A percentile compares a stretch with the other conserved stretches of the same genome.
These are phyloP conservation scores for Netelia melanura DNA, from an alignment of 2,888 invertebrate genomes.

Conservation along the genomic window DNA sequence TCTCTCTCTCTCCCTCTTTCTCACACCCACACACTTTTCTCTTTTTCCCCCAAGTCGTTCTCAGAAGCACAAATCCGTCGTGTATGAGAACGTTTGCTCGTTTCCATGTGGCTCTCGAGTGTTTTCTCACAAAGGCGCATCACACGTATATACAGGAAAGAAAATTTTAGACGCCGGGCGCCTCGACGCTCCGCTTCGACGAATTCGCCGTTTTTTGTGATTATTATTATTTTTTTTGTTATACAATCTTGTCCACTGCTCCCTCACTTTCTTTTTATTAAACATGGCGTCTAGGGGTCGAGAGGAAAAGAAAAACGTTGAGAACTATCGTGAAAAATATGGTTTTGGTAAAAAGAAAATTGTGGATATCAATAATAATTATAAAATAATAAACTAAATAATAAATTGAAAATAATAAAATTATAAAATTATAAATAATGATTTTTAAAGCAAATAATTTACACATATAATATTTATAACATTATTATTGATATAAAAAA, in stretches of 20 bases:
- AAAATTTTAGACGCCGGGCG: slow-evolving; percentile 59
- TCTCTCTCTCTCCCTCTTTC: slow-evolving; percentile 2
- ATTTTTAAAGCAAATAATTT: no score
- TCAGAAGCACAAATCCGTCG: slow-evolving; percentile 80
- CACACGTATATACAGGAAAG: background rate
- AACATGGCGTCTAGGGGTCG: background rate
- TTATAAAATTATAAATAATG: no score
- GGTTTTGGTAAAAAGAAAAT: no score
- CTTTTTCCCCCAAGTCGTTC: slow-evolving; percentile 68
- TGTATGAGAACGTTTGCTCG: slow-evolving; percentile 55
- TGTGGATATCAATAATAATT: no score
- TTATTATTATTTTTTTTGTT: slow-evolving; percentile 19
- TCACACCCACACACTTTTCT: background rate
- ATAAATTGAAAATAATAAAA: no score
- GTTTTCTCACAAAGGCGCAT: slow-evolving; percentile 43
- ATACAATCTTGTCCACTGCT: background rate
- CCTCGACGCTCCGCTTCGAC: slow-evolving; percentile 37
- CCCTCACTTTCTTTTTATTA: no score
- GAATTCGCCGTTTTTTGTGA: slow-evolving; percentile 42
- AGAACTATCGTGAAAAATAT: no score
- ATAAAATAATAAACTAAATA: no score
- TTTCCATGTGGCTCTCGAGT: slow-evolving; percentile 56
- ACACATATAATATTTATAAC: no score
- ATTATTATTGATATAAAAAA: no score
- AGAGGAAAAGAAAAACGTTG: background rate